Percentiles rank a stretch among this genome's conserved stretches.
These are phyloP conservation scores for Isichthys henryi DNA, from an alignment of 2,113 vertebrate genomes.

Conservation along the genomic window DNA sequence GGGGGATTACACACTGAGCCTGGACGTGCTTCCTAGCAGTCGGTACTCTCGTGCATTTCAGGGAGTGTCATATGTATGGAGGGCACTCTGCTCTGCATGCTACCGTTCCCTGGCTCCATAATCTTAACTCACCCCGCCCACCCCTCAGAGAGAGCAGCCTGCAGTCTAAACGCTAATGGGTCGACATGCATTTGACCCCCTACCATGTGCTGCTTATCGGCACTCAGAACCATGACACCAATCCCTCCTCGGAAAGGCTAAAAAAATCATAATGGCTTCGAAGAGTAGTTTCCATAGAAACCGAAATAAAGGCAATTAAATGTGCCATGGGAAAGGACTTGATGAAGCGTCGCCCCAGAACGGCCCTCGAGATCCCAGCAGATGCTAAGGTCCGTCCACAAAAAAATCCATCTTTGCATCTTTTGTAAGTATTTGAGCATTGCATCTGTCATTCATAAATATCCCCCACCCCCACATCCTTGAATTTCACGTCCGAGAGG, in stretches of 20 bases:
- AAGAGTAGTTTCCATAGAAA: slow-evolving; percentile 63
- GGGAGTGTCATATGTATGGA: not conserved
- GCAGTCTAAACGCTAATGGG: slow-evolving; percentile 17
- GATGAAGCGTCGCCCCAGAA: slow-evolving; percentile 51
- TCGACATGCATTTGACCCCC: slow-evolving; percentile 30
- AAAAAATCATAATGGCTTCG: slow-evolving; percentile 42
- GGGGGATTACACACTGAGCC: not conserved
- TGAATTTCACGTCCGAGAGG: not conserved
- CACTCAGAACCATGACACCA: slow-evolving; percentile 34
- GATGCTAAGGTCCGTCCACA: slow-evolving; percentile 18
- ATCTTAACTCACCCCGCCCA: slow-evolving; percentile 4
- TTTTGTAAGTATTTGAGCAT: not conserved
- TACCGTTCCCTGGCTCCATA: not conserved
- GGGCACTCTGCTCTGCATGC: not conserved
- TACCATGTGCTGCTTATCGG: slow-evolving; percentile 32
- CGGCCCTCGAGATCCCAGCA: slow-evolving; percentile 48
- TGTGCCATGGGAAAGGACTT: slow-evolving; percentile 35
- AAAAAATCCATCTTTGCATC: not conserved
- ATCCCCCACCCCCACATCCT: too few relatives aligned
- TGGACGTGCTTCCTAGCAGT: not conserved
- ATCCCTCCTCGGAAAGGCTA: slow-evolving; percentile 39
- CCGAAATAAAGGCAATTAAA: slow-evolving; percentile 60
- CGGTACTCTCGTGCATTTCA: not conserved
- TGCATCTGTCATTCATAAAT: not conserved
- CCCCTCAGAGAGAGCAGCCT: slow-evolving; percentile 17